Base-by-base conservation (phyloP, 2,797 vertebrate genomes). In the Rachycentron canadum region DNA sequence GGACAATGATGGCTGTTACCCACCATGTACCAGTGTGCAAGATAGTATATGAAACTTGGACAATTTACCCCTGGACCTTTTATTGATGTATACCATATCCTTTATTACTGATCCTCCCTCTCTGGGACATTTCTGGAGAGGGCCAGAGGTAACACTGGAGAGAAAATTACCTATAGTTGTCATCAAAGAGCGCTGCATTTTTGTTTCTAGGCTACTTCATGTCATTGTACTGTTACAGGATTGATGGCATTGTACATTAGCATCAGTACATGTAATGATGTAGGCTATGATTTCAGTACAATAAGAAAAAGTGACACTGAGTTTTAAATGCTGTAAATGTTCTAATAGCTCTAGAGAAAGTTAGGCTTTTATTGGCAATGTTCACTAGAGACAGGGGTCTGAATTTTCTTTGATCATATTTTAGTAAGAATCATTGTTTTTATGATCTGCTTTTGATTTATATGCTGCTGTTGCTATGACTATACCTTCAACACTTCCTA, bases 1-100 rank as follows among this genome's bases (percentile, higher is more conserved):
- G 81, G 78, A 73, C 91, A 92, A 72, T 87, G 85, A 58, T 47
- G n/a, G 2, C 57, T 73, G 60, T 14, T 43, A 43, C 21, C 49
- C 38, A 19, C 55, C 12, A 41, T 61, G 45, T 26, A n/a, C 34
- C 36, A 3, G 25, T 25, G 23, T 7, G 5, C 36, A 8, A 43
- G 6, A 40, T 13, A 45, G 43, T 2, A 66, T n/a, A 53, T 34
- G 32, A 57, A 73, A 52, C 53, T 36, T 59, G 32, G 38, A 79
- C 23, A 0, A n/a, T 74, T 43, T 30, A 38, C 19, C 50, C n/a
- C 3, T 26, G 67, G 78, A 78, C 12, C 4, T 53, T 77, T 58
- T 21, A 55, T 43, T 49, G 34, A 53, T 64, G 34, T 47, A 52
- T 72, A 70, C 59, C 36, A 40, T 64, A 41, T 58, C 5, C 57